Conservation (phyloP, 2,888 invertebrate species). For the Rhagophthalmus giganteus region DNA sequence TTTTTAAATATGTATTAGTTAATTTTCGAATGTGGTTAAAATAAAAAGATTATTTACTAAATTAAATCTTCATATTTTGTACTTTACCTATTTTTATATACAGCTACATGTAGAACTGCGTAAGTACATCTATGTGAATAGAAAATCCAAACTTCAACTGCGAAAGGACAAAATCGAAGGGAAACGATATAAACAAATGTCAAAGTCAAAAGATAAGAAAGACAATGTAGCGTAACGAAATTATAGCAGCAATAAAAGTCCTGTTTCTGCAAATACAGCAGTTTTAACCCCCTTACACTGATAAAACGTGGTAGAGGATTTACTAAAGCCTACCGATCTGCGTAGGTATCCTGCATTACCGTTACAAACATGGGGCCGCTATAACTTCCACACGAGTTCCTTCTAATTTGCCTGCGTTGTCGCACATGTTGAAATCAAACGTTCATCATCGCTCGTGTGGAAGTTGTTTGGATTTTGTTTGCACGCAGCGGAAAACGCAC, state of each 20-base stretch:
- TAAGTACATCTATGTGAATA: no score
- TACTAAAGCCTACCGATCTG: conserved; percentile 44
- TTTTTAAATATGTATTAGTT: no score
- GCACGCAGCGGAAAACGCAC: conserved; percentile 34
- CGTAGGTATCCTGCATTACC: conserved; percentile 43
- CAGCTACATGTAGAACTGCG: no score
- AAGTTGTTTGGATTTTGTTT: conserved; percentile 48
- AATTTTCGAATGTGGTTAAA: no score
- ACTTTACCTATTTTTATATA: no score
- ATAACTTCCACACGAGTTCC: conserved; percentile 54
- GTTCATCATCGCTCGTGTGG: conserved; percentile 48
- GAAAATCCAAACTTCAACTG: not conserved
- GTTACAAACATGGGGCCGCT: conserved; percentile 42
- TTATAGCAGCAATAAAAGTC: conserved; percentile 44
- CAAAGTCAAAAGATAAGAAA: conserved; percentile 10
- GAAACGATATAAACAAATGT: not conserved
- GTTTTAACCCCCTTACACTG: conserved; percentile 52
- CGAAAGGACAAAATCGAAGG: conserved; percentile 4
- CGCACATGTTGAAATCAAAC: conserved; percentile 45
- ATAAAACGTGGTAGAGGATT: conserved; percentile 51
- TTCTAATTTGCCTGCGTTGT: conserved; percentile 53
- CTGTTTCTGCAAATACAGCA: conserved; percentile 52
- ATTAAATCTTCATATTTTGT: no score
- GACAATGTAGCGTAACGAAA: conserved; percentile 42
- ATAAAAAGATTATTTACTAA: no score